phyloP scores from a whole-genome alignment of 2,797 vertebrate genomes.

The Gallinago solitaria region DNA sequence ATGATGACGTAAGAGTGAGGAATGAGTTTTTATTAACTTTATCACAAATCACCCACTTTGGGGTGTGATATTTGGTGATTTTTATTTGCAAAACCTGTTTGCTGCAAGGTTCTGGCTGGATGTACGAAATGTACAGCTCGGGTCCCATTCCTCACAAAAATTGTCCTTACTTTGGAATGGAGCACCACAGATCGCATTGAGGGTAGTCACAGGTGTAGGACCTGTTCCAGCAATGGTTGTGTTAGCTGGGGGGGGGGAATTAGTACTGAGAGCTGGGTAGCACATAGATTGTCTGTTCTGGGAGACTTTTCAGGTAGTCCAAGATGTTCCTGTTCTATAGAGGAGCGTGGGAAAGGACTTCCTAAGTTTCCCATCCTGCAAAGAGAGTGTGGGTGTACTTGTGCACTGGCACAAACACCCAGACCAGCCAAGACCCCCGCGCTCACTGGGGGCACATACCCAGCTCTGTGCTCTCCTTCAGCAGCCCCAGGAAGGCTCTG shows the following conservation, averaged over 20 bases:
- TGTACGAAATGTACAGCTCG: background rate
- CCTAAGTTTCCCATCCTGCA: background rate
- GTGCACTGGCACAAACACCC: background rate
- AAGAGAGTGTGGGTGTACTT: background rate
- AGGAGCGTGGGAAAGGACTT: background rate
- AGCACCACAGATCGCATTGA: background rate
- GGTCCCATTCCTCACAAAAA: background rate
- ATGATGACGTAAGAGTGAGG: background rate
- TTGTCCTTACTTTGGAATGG: background rate
- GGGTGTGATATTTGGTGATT: background rate
- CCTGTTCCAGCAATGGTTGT: background rate
- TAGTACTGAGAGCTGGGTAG: background rate
- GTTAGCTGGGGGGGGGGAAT: background rate
- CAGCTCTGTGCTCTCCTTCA: background rate
- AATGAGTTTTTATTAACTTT: background rate
- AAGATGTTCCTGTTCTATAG: background rate
- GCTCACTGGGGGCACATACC: background rate
- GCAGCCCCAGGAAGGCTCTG: background rate
- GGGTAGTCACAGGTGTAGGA: background rate
- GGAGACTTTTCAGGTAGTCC: background rate
- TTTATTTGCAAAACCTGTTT: background rate
- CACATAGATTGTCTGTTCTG: background rate
- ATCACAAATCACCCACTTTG: background rate
- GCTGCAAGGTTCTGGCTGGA: background rate
- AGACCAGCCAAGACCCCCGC: background rate